A percentile compares a stretch with the other conserved stretches of the same genome.
phyloP scores from a whole-genome alignment of 2,113 vertebrate genomes.

The Xenus cinereus region DNA sequence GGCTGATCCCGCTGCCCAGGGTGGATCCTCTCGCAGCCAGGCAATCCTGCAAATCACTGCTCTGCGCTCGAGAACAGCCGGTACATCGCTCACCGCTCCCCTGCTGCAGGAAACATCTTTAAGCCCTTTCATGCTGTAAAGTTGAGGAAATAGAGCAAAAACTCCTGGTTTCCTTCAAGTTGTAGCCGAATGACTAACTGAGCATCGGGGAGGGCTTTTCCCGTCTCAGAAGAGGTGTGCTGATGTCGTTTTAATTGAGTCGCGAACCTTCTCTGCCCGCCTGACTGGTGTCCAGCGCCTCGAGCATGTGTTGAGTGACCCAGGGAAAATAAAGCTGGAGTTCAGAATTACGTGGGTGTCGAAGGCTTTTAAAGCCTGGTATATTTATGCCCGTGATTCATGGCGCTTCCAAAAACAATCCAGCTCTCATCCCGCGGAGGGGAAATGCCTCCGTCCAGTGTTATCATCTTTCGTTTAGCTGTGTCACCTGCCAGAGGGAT shows the following conservation, averaged over 20 bases:
- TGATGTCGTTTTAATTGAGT: not conserved
- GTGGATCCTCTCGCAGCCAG: not conserved
- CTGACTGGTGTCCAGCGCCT: not conserved
- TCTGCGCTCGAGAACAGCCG: not conserved
- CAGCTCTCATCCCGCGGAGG: not conserved
- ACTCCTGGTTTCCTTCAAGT: not conserved
- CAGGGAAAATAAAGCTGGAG: not conserved
- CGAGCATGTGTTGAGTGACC: not conserved
- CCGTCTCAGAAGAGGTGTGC: not conserved
- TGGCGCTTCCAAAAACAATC: slow-evolving; percentile 5
- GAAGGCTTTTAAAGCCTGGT: slow-evolving; percentile 7
- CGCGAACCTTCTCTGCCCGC: not conserved
- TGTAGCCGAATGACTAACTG: not conserved
- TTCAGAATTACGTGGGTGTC: not conserved
- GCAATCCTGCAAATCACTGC: not conserved
- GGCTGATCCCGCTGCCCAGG: not conserved
- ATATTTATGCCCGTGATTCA: slow-evolving; percentile 7
- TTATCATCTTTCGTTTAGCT: not conserved
- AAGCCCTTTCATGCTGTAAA: not conserved
- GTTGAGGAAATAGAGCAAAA: slow-evolving; percentile 1
- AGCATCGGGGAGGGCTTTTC: not conserved
- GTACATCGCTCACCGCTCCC: not conserved
- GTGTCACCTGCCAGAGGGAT: not conserved
- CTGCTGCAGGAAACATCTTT: not conserved
- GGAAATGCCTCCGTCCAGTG: not conserved